These are phyloP conservation scores for Andricus curvator DNA, from an alignment of 2,888 invertebrate genomes.

Conservation along the genomic window DNA sequence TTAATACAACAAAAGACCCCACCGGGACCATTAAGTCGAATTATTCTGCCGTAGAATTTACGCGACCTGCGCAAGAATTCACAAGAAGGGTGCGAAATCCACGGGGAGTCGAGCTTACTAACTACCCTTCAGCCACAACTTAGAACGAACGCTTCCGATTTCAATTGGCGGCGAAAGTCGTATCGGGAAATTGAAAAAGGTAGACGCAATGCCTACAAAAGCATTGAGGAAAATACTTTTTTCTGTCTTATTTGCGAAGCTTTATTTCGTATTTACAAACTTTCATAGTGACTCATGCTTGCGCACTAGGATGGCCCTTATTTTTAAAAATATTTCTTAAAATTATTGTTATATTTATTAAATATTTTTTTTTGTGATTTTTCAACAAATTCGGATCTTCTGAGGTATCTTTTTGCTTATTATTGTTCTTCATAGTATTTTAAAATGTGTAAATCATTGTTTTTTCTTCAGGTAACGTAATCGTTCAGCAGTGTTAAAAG, in stretches of 20 bases:
- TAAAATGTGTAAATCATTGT: too few relatives aligned
- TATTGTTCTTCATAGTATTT: too few relatives aligned
- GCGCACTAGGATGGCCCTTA: background rate
- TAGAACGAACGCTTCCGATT: slow-evolving; percentile 31
- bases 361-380: too few relatives aligned
- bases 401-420: too few relatives aligned
- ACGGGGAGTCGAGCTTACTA: slow-evolving; percentile 31
- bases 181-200: slow-evolving; percentile 34
- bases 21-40: slow-evolving; percentile 41
- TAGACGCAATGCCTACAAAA: slow-evolving; percentile 16
- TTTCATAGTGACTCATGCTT: background rate
- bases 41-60: slow-evolving; percentile 40
- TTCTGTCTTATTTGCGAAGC: background rate
- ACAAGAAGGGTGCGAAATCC: slow-evolving; percentile 37
- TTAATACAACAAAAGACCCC: slow-evolving; percentile 40
- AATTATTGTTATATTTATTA: too few relatives aligned
- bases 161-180: slow-evolving; percentile 34
- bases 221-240: background rate
- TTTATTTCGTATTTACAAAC: background rate
- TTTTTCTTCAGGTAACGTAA: too few relatives aligned
- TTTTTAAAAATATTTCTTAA: too few relatives aligned
- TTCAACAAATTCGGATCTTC: too few relatives aligned
- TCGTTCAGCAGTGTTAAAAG: too few relatives aligned
- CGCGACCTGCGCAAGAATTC: slow-evolving; percentile 38
- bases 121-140: slow-evolving; percentile 35